A percentile compares a stretch with the other conserved stretches of the same genome.
Conservation (phyloP, 2,888 invertebrate species). For the Hydropsyche betteni region DNA sequence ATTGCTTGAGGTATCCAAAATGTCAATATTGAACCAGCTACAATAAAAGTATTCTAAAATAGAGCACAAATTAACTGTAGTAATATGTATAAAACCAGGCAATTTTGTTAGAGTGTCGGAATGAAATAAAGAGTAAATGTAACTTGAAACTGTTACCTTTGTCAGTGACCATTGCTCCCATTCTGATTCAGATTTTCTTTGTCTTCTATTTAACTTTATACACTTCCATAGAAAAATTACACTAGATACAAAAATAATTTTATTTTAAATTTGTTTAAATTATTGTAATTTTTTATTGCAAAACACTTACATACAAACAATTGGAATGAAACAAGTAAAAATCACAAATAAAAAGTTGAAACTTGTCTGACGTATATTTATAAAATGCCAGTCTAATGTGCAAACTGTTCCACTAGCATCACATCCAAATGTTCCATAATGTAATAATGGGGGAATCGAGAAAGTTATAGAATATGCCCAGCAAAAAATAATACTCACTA, state of each 20-base stretch:
- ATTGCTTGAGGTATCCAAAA: slow-evolving; percentile 61
- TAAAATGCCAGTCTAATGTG: slow-evolving; percentile 63
- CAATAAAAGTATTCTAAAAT: slow-evolving; percentile 60
- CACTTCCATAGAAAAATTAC: slow-evolving; percentile 64
- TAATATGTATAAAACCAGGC: background rate
- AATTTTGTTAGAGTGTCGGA: background rate
- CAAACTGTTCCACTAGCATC: slow-evolving; percentile 64
- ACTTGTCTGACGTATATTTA: slow-evolving; percentile 61
- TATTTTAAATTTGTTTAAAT: slow-evolving; percentile 11
- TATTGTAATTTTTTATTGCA: background rate
- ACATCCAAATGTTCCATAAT: slow-evolving; percentile 65
- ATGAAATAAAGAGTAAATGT: slow-evolving; percentile 9
- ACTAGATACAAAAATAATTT: slow-evolving; percentile 55
- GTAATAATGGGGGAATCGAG: slow-evolving; percentile 62
- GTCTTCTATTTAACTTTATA: slow-evolving; percentile 61
- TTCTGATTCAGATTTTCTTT: slow-evolving; percentile 61
- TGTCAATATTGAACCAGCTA: slow-evolving; percentile 57
- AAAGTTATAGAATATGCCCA: slow-evolving; percentile 61
- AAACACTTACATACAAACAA: slow-evolving; percentile 62
- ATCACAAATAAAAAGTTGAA: slow-evolving; percentile 62
- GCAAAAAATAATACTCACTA: slow-evolving; percentile 60
- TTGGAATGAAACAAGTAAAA: slow-evolving; percentile 61
- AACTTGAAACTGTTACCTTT: slow-evolving; percentile 56
- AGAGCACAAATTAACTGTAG: background rate
- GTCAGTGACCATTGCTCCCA: slow-evolving; percentile 62